These are phyloP conservation scores for Sanderia malayensis DNA, from an alignment of 30 jellyfish, hydroid and myxozoan genomes.

Conservation along the genomic window DNA sequence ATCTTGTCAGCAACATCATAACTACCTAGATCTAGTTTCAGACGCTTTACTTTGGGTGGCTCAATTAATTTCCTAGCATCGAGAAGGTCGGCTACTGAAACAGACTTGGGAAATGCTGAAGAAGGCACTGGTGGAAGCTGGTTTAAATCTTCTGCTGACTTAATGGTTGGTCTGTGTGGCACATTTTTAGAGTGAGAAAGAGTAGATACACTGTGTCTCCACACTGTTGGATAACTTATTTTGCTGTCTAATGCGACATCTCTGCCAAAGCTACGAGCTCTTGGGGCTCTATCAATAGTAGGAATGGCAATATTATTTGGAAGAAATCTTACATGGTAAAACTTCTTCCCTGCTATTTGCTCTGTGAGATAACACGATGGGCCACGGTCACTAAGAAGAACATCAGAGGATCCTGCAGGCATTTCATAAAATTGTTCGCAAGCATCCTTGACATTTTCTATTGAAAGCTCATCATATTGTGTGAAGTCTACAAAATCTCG, in stretches of 20 bases:
- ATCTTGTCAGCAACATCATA: slow-evolving; percentile 15
- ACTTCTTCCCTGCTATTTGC: slow-evolving; percentile 11
- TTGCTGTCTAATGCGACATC: slow-evolving; percentile 4
- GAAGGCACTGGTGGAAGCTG: slow-evolving; percentile 20
- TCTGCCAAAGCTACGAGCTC: slow-evolving; percentile 10
- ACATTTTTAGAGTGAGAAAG: slow-evolving; percentile 1
- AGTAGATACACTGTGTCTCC: slow-evolving; percentile 13
- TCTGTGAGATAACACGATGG: slow-evolving; percentile 27
- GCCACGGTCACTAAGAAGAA: slow-evolving; percentile 25
- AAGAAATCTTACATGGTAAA: slow-evolving; percentile 7
- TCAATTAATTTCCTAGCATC: slow-evolving; percentile 16
- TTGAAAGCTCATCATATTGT: slow-evolving; percentile 15
- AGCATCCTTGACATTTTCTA: slow-evolving; percentile 33
- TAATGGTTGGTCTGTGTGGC: slow-evolving; percentile 16
- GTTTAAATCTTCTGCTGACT: slow-evolving; percentile 16
- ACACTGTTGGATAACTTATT: neutral
- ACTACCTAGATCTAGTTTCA: slow-evolving; percentile 4
- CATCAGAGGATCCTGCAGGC: slow-evolving; percentile 43
- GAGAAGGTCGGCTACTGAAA: slow-evolving; percentile 13
- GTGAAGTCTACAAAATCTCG: slow-evolving; percentile 30
- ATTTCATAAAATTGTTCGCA: slow-evolving; percentile 27
- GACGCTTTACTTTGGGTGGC: slow-evolving; percentile 23
- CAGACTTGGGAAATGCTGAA: slow-evolving; percentile 21
- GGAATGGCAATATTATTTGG: slow-evolving; percentile 6
- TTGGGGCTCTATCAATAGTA: slow-evolving; percentile 11